A percentile compares a stretch with the other conserved stretches of the same genome.
phyloP scores from a whole-genome alignment of 1,140 invertebrate species.

The Brachionus rotundiformis region DNA sequence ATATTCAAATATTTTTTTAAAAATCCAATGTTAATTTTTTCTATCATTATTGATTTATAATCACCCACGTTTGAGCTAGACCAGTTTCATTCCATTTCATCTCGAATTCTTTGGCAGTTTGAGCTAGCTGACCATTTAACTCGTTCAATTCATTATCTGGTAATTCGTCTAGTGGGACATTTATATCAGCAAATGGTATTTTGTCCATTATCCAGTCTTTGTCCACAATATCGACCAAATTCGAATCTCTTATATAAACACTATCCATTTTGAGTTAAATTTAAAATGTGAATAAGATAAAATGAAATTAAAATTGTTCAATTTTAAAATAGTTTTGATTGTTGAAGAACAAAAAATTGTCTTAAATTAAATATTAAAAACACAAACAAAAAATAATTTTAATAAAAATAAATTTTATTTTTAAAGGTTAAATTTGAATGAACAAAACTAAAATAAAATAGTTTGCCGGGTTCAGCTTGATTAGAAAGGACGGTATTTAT shows the following conservation, averaged over 20 bases:
- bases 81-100: conserved; percentile 52
- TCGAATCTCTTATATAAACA: conserved; percentile 32
- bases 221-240: conserved; percentile 44
- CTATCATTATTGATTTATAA: conserved; percentile 18
- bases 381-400: neutral
- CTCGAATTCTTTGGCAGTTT: conserved; percentile 46
- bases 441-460: neutral
- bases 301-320: neutral
- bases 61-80: conserved; percentile 48
- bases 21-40: neutral
- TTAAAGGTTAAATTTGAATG: neutral
- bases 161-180: conserved; percentile 42
- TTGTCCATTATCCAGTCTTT: conserved; percentile 50
- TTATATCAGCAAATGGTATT: conserved; percentile 37
- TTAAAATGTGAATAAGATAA: neutral
- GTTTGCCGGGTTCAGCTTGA: neutral
- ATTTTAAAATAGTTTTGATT: neutral
- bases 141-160: conserved; percentile 47
- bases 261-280: conserved; percentile 38
- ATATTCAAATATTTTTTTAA: neutral
- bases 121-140: conserved; percentile 26
- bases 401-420: neutral
- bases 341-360: neutral
- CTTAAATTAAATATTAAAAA: neutral
- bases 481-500: neutral